Evolutionary conservation across 2,888 invertebrate genomes (phyloP).

Genomic region (Vanessa cardui): DNA sequence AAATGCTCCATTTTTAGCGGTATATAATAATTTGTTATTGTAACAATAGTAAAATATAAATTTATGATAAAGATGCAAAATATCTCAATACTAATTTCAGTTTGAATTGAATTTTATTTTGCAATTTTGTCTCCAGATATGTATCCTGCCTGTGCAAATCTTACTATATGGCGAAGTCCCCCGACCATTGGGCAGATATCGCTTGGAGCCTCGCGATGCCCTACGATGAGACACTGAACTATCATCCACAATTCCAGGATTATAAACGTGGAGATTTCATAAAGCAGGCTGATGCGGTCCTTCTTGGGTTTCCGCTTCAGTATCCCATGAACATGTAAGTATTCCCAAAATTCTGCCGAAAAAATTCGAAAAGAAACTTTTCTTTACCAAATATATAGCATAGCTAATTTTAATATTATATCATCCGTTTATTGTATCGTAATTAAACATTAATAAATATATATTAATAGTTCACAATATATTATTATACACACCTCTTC

Average conservation of each 20-base stretch:
- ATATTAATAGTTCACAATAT: too few species aligned
- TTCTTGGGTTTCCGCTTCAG: slow-evolving; percentile 82
- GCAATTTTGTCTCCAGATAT: slow-evolving; percentile 57
- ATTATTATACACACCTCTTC: too few species aligned
- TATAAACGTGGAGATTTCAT: slow-evolving; percentile 72
- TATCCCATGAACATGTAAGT: slow-evolving; percentile 79
- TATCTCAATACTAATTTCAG: background rate
- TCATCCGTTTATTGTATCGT: too few species aligned
- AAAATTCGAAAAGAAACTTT: too few species aligned
- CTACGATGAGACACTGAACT: slow-evolving; percentile 74
- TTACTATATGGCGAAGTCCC: slow-evolving; percentile 65
- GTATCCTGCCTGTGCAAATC: slow-evolving; percentile 73
- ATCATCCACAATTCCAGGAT: slow-evolving; percentile 82
- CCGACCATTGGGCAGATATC: slow-evolving; percentile 74
- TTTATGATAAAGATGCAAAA: background rate
- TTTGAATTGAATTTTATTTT: too few species aligned
- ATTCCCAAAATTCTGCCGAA: background rate
- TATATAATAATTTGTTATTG: too few species aligned
- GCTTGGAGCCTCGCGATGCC: slow-evolving; percentile 79
- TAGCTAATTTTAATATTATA: too few species aligned
- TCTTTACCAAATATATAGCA: too few species aligned
- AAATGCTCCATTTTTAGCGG: too few species aligned
- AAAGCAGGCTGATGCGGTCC: slow-evolving; percentile 84
- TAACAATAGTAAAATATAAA: background rate
- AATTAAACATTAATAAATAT: too few species aligned